Evolutionary conservation across 1,140 invertebrate species (phyloP).

Genomic region (Oncopeltus fasciatus): DNA sequence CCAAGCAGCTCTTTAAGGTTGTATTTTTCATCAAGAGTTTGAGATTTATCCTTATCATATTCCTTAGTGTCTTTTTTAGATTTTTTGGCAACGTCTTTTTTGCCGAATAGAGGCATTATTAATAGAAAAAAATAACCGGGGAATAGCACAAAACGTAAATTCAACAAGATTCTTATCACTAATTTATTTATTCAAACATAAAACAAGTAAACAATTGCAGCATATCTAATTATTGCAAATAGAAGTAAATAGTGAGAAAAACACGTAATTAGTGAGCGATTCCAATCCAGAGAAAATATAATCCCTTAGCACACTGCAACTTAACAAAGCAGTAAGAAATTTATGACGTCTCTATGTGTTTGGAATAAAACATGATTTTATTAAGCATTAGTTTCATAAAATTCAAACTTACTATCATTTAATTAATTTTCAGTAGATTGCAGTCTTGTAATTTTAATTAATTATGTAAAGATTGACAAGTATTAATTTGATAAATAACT

Average conservation of each 20-base stretch:
- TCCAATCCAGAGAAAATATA: no score
- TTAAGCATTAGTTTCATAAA: no score
- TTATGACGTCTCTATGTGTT: no score
- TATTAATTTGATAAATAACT: no score
- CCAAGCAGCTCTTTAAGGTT: slow-evolving; percentile 17
- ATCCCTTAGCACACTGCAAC: no score
- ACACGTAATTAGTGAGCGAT: background rate
- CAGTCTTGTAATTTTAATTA: no score
- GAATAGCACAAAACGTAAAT: background rate
- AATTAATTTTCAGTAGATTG: no score
- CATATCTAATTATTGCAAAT: background rate
- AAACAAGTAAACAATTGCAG: background rate
- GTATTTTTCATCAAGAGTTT: slow-evolving; percentile 16
- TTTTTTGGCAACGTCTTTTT: slow-evolving; percentile 18
- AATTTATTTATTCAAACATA: background rate
- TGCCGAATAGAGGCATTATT: slow-evolving; percentile 17
- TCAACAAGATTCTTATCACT: background rate
- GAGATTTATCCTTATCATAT: slow-evolving; percentile 7
- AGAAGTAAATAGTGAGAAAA: background rate
- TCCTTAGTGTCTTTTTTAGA: slow-evolving; percentile 17
- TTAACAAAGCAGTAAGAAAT: no score
- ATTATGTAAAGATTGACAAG: no score
- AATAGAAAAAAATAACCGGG: background rate
- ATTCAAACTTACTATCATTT: no score
- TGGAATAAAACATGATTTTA: no score